Conservation (phyloP, 1,140 invertebrate genomes). For the Trichonephila clavipes region DNA sequence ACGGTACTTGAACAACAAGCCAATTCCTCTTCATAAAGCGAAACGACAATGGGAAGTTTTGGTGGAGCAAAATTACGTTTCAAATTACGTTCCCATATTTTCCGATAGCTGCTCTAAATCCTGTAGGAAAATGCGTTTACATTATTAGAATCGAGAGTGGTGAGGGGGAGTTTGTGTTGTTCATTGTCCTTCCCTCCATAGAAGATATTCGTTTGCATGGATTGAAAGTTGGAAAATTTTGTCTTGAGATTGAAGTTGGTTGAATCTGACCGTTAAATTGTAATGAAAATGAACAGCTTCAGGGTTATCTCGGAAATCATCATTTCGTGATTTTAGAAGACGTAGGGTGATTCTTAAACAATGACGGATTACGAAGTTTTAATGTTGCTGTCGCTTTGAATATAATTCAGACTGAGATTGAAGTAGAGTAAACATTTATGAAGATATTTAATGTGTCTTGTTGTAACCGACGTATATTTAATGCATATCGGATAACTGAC, state of each 20-base stretch:
- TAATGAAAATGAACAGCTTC: slow-evolving; percentile 64
- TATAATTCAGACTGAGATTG: background rate
- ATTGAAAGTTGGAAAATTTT: slow-evolving; percentile 68
- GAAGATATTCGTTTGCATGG: slow-evolving; percentile 58
- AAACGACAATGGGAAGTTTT: slow-evolving; percentile 70
- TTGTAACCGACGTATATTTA: too few species aligned
- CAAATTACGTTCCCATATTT: slow-evolving; percentile 76
- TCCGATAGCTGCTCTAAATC: slow-evolving; percentile 72
- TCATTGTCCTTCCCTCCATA: background rate
- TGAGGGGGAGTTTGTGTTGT: background rate
- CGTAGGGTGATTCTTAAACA: background rate
- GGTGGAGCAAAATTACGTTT: slow-evolving; percentile 73
- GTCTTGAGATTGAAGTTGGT: slow-evolving; percentile 55
- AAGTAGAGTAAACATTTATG: background rate
- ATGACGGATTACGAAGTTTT: background rate
- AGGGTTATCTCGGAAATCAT: slow-evolving; percentile 27
- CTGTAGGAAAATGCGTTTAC: slow-evolving; percentile 75
- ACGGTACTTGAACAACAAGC: slow-evolving; percentile 73
- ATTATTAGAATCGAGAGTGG: slow-evolving; percentile 67
- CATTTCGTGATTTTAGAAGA: slow-evolving; percentile 29
- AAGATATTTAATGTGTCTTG: too few species aligned
- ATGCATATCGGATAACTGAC: too few species aligned
- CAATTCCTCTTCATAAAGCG: slow-evolving; percentile 74
- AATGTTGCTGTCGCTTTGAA: background rate
- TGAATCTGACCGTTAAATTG: slow-evolving; percentile 62